Conservation (phyloP, 2,113 vertebrate species). For the Grammomys surdaster region DNA sequence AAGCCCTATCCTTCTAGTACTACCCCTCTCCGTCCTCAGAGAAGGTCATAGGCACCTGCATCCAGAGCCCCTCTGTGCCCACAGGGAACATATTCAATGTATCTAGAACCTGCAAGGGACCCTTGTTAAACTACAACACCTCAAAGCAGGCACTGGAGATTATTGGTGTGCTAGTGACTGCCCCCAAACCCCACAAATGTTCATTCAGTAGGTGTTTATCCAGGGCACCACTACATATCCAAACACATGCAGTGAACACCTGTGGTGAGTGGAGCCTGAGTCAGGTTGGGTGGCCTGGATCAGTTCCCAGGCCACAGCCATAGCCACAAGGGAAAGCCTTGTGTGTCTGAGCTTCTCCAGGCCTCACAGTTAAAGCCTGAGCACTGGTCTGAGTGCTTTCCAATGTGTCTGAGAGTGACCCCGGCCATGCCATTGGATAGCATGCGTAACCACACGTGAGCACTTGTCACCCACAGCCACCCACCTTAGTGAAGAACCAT, state of each 20-base stretch:
- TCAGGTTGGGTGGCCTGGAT: neutral
- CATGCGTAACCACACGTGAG: neutral
- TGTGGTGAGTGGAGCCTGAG: neutral
- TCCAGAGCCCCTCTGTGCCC: neutral
- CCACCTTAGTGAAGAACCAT: conserved; percentile 88
- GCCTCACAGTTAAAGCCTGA: neutral
- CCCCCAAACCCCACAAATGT: neutral
- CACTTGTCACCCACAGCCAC: neutral
- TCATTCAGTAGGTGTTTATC: neutral
- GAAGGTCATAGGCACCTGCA: neutral
- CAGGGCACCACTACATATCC: neutral
- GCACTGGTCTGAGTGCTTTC: conserved; percentile 24
- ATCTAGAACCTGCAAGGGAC: too few relatives aligned
- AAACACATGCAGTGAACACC: neutral
- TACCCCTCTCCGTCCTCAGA: neutral
- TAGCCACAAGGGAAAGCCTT: neutral
- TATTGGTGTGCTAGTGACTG: neutral
- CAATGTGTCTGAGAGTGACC: neutral
- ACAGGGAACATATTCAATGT: neutral
- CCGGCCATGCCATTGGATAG: neutral
- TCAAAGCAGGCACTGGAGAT: neutral
- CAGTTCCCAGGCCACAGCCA: neutral
- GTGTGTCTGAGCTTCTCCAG: neutral
- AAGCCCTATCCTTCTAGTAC: neutral
- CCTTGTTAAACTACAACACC: neutral